Conservation (phyloP, 2,113 vertebrate genomes). For the Hystrix cristata region DNA sequence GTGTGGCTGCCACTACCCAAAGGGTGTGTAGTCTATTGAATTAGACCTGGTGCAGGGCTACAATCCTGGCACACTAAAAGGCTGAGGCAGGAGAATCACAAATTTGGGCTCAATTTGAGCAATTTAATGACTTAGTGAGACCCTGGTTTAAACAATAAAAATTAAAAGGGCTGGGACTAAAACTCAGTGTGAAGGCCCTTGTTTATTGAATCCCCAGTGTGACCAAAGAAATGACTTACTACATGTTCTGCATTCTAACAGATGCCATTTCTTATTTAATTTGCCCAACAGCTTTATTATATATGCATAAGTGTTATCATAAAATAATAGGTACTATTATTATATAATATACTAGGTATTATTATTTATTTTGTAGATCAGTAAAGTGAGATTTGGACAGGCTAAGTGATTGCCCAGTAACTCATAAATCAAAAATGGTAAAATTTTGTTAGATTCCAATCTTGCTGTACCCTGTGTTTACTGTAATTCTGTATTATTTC, state of each 20-base stretch:
- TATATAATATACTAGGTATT: background rate
- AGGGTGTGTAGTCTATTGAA: background rate
- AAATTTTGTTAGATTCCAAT: conserved; percentile 22
- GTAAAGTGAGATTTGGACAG: conserved; percentile 11
- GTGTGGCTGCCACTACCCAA: background rate
- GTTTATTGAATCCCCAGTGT: background rate
- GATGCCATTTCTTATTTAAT: conserved; percentile 21
- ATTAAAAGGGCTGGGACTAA: background rate
- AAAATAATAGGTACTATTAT: background rate
- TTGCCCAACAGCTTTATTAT: background rate
- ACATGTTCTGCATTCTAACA: background rate
- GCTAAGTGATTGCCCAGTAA: background rate
- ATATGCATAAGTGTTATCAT: background rate
- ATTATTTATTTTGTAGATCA: background rate
- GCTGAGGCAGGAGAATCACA: background rate
- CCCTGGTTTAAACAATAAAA: no score
- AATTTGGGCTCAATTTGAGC: background rate
- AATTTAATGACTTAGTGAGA: background rate
- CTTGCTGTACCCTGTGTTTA: background rate
- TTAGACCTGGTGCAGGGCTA: no score
- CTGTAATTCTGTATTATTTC: background rate
- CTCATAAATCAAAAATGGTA: background rate
- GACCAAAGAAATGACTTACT: background rate
- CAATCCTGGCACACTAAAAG: background rate
- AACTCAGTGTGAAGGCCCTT: background rate